phyloP scores from a whole-genome alignment of 2,113 vertebrate species.

The Carassius carassius region DNA sequence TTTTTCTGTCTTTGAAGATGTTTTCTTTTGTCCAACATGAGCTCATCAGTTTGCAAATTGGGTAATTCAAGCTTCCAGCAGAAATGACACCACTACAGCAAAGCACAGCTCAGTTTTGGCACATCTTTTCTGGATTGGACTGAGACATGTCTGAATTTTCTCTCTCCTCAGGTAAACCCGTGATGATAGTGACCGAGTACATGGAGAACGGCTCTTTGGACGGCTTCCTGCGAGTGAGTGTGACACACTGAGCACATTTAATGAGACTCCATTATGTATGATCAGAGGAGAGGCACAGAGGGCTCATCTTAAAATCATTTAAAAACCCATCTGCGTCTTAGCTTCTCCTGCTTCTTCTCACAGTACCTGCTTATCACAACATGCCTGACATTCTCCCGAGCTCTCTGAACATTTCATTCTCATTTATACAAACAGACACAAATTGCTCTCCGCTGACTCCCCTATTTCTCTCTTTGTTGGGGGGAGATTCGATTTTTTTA shows the following conservation, averaged over 20 bases:
- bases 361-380: conserved; percentile 37
- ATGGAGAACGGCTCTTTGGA: conserved; percentile 92
- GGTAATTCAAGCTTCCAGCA: background rate
- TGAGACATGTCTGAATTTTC: conserved; percentile 36
- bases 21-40: conserved; percentile 32
- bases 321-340: conserved; percentile 43
- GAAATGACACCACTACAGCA: conserved; percentile 19
- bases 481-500: background rate
- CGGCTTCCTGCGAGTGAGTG: conserved; percentile 86
- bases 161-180: conserved; percentile 81
- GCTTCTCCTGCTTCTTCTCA: background rate
- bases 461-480: conserved; percentile 30
- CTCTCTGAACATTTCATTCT: conserved; percentile 39
- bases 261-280: conserved; percentile 53
- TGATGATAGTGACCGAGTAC: conserved; percentile 90
- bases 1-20: conserved; percentile 26
- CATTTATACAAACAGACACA: conserved; percentile 38
- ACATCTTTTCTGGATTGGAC: conserved; percentile 5
- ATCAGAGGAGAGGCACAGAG: conserved; percentile 40
- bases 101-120: conserved; percentile 18
- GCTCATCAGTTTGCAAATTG: conserved; percentile 37
- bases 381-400: conserved; percentile 35
- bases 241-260: conserved; percentile 40
- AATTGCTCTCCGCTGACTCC: conserved; percentile 24
- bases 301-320: conserved; percentile 45